phyloP scores from a whole-genome alignment of 2,797 vertebrate genomes.

The Simalia tracyae region DNA sequence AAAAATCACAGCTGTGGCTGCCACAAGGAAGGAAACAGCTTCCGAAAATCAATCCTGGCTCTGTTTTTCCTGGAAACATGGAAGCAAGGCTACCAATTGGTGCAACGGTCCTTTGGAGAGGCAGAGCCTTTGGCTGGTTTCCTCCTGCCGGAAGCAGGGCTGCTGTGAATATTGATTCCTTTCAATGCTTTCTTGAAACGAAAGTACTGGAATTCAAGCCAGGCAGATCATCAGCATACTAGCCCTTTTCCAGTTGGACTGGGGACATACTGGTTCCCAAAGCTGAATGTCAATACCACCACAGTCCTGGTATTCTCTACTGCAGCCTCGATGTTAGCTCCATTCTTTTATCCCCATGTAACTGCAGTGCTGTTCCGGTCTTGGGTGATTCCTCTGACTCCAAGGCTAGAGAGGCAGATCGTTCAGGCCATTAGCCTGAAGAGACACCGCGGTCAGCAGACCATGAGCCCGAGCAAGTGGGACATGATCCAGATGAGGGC shows the following conservation, averaged over 20 bases:
- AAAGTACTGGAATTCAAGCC: background rate
- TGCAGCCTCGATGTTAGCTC: background rate
- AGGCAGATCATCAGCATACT: background rate
- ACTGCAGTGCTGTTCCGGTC: background rate
- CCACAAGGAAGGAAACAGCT: slow-evolving; percentile 3
- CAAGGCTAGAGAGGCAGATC: background rate
- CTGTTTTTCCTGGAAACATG: slow-evolving; percentile 31
- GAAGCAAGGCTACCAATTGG: background rate
- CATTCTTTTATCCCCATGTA: background rate
- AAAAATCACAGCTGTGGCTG: slow-evolving; percentile 25
- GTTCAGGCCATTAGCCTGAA: background rate
- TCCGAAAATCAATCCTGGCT: slow-evolving; percentile 35
- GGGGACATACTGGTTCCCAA: background rate
- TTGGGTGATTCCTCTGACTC: background rate
- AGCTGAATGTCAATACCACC: background rate
- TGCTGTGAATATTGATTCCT: background rate
- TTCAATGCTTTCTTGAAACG: background rate
- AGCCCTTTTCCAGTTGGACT: background rate
- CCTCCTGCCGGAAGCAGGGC: background rate
- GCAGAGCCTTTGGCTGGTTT: background rate
- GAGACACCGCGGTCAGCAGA: background rate
- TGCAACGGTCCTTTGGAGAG: background rate
- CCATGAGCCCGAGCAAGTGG: background rate
- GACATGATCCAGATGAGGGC: background rate
- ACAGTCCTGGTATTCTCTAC: background rate